These are phyloP conservation scores for Varecia variegata DNA, from an alignment of 2,797 vertebrate species.

Conservation along the genomic window DNA sequence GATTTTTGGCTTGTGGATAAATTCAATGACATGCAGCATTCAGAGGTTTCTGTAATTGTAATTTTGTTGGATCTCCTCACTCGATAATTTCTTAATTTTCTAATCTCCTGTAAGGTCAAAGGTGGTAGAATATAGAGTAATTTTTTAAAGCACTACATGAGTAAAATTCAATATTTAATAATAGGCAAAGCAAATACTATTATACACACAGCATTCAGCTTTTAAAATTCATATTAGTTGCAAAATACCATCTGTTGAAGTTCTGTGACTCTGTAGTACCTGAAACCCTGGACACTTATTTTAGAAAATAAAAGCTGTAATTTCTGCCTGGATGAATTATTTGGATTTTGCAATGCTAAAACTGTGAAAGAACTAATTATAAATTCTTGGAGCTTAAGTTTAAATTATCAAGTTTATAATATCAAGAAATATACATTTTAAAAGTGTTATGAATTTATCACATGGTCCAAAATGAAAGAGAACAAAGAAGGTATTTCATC, in stretches of 20 bases:
- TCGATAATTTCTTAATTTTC: conserved; percentile 80
- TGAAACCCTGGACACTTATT: not conserved
- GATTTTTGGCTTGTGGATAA: conserved; percentile 84
- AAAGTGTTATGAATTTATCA: not conserved
- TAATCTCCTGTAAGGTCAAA: conserved; percentile 80
- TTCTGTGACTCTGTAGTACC: not conserved
- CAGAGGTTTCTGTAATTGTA: conserved; percentile 76
- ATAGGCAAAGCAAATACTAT: conserved; percentile 69
- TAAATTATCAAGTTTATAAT: conserved; percentile 1
- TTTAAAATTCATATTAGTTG: conserved; percentile 65
- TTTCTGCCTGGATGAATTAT: not conserved
- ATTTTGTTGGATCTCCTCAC: conserved; percentile 79
- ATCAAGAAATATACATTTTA: not conserved
- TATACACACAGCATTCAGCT: conserved; percentile 15
- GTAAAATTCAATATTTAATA: conserved; percentile 76
- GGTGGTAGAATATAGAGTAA: conserved; percentile 57
- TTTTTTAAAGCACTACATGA: conserved; percentile 76
- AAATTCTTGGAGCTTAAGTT: not conserved
- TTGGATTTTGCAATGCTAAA: not conserved
- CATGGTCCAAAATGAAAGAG: not conserved
- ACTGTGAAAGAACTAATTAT: not conserved
- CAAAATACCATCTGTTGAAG: conserved; percentile 60
- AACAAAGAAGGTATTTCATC: not conserved
- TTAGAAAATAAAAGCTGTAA: conserved; percentile 49
- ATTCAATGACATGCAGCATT: conserved; percentile 81